Evolutionary conservation across 2,113 vertebrate species (phyloP).

Genomic region (Xiphophorus maculatus): DNA sequence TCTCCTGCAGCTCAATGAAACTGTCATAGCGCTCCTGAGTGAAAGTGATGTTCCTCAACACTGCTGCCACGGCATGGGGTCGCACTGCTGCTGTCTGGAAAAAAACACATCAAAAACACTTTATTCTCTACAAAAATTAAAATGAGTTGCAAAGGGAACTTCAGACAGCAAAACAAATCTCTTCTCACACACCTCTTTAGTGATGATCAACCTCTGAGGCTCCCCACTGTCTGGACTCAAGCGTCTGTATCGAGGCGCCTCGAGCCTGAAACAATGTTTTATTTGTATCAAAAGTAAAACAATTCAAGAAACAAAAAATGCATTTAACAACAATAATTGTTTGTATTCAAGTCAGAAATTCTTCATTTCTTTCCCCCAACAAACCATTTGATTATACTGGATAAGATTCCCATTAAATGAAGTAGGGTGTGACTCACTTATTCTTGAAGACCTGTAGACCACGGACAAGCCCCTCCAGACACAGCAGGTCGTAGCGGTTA

Average conservation of each 20-base stretch:
- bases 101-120: not conserved
- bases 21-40: conserved; percentile 92
- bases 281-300: not conserved
- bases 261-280: conserved; percentile 79
- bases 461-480: conserved; percentile 93
- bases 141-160: not conserved
- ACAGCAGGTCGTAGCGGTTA: conserved; percentile 96
- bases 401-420: not conserved
- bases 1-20: conserved; percentile 98
- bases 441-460: conserved; percentile 97
- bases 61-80: conserved; percentile 91
- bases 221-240: conserved; percentile 83
- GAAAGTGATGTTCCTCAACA: conserved; percentile 91
- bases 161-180: too few species aligned
- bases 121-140: not conserved
- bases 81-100: conserved; percentile 88
- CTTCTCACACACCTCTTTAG: conserved; percentile 86
- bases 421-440: conserved; percentile 76
- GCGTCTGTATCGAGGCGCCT: conserved; percentile 86
- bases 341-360: too few species aligned
- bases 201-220: conserved; percentile 88
- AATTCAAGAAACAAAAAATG: not conserved
- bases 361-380: too few species aligned
- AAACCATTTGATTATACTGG: not conserved
- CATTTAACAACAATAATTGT: not conserved